A percentile compares a stretch with the other conserved stretches of the same genome.
Conservation (phyloP, 2,888 invertebrate species). For the Aphidius colemani region DNA sequence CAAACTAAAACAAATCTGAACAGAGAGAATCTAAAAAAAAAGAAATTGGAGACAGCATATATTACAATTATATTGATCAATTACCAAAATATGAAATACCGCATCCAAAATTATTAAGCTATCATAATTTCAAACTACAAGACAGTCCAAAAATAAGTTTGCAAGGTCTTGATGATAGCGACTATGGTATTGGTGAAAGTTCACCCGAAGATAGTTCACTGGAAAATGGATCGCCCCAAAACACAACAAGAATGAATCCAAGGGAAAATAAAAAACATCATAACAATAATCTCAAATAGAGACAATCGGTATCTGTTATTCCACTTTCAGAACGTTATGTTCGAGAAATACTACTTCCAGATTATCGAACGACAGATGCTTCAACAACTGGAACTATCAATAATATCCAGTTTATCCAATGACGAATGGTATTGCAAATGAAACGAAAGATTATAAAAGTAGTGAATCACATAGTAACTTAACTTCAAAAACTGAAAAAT, state of each 20-base stretch:
- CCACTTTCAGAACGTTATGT: slow-evolving; percentile 50
- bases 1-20: slow-evolving; percentile 61
- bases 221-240: slow-evolving; percentile 55
- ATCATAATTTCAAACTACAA: no score
- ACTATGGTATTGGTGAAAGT: slow-evolving; percentile 52
- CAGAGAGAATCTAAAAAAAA: slow-evolving; percentile 22
- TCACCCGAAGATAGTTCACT: slow-evolving; percentile 52
- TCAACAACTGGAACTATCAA: no score
- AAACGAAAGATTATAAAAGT: no score
- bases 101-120: slow-evolving; percentile 38
- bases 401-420: no score
- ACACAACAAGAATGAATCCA: slow-evolving; percentile 42
- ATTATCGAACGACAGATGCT: slow-evolving; percentile 46
- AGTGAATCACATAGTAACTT: no score
- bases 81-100: slow-evolving; percentile 53
- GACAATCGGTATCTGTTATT: slow-evolving; percentile 49
- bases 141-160: no score
- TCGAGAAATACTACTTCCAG: slow-evolving; percentile 39
- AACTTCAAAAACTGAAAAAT: no score
- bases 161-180: slow-evolving; percentile 33
- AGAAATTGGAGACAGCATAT: slow-evolving; percentile 9
- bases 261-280: slow-evolving; percentile 25
- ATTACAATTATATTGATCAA: slow-evolving; percentile 32
- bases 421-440: no score
- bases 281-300: slow-evolving; percentile 43